These are phyloP conservation scores for Cyprinodon variegatus DNA, from an alignment of 2,113 vertebrate species.

Conservation along the genomic window DNA sequence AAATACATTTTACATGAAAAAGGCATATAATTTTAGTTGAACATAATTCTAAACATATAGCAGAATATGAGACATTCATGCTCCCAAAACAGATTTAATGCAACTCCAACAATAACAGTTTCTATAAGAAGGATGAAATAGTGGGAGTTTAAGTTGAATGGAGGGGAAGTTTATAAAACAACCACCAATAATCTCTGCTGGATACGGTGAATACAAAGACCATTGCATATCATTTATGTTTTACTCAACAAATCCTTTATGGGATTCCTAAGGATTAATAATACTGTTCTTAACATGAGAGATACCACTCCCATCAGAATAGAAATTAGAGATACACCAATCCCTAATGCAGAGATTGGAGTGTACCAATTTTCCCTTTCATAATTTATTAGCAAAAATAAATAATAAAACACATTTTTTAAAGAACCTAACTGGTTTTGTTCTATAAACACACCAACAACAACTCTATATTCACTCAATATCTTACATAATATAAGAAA, in stretches of 20 bases:
- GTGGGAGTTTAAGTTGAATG: neutral
- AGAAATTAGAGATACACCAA: neutral
- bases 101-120: neutral
- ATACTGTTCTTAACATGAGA: neutral
- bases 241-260: neutral
- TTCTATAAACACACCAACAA: neutral
- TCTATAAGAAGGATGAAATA: neutral
- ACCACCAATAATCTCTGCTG: neutral
- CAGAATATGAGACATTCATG: neutral
- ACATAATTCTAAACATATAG: neutral
- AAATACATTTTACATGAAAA: slow-evolving; percentile 1
- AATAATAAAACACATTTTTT: neutral
- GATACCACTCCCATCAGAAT: neutral
- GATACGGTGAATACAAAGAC: neutral
- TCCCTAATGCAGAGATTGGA: neutral
- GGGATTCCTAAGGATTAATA: too few species aligned
- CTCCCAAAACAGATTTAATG: neutral
- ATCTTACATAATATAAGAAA: too few species aligned
- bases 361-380: neutral
- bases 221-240: neutral
- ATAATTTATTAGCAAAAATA: neutral
- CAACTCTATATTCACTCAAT: neutral
- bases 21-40: slow-evolving; percentile 3
- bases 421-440: neutral
- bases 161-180: neutral